Conservation (phyloP, 2,797 vertebrate genomes). For the Takifugu ocellatus region DNA sequence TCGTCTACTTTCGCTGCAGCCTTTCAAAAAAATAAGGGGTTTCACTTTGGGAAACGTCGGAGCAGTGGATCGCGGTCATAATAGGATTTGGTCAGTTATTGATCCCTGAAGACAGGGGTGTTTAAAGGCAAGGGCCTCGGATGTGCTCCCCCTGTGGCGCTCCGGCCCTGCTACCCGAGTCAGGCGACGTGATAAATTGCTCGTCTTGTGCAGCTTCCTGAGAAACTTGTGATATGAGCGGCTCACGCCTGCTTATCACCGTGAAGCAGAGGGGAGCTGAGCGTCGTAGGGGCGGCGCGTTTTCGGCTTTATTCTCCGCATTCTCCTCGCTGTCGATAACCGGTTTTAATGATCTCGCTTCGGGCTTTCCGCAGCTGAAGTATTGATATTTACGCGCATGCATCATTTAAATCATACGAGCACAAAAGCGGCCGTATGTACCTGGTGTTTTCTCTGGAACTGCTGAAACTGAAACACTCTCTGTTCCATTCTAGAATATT, state of each 20-base stretch:
- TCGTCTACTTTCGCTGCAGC: neutral
- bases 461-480: neutral
- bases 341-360: neutral
- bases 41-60: neutral
- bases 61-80: neutral
- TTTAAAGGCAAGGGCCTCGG: slow-evolving; percentile 1
- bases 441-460: neutral
- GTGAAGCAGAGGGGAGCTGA: neutral
- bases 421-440: neutral
- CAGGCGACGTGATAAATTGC: slow-evolving; percentile 4
- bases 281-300: neutral
- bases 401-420: neutral
- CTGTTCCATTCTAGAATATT: slow-evolving; percentile 81
- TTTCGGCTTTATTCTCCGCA: neutral
- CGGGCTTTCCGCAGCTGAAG: neutral
- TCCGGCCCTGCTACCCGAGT: neutral
- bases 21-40: neutral
- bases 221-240: neutral
- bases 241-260: neutral
- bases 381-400: neutral
- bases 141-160: neutral
- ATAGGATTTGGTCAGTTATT: neutral
- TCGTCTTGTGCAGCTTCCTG: neutral
- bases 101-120: neutral
- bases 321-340: neutral